Evolutionary conservation across 2,797 vertebrate genomes (phyloP).

Genomic region (Poeciliopsis turneri): DNA sequence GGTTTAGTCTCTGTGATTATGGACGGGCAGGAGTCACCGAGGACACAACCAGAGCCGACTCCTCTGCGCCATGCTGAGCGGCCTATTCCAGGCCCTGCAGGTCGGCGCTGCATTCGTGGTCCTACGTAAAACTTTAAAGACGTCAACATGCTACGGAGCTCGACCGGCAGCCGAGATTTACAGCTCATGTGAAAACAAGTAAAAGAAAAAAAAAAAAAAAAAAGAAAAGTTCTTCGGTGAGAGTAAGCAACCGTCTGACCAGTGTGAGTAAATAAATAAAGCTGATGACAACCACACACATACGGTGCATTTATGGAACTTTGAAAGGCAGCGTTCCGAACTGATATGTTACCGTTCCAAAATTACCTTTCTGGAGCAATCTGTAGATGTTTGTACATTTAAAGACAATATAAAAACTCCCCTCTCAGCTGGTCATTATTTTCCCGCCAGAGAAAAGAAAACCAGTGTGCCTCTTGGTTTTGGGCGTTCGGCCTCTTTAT

Average conservation of each 20-base stretch:
- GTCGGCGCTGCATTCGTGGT: conserved; percentile 9
- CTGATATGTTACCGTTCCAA: neutral
- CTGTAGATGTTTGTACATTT: neutral
- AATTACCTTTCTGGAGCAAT: neutral
- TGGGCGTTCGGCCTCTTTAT: conserved; percentile 40
- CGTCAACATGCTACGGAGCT: neutral
- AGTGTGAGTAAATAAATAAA: neutral
- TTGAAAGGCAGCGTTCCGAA: neutral
- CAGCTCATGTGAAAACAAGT: neutral
- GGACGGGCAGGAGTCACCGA: conserved; percentile 61
- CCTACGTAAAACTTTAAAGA: neutral
- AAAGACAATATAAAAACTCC: conserved; percentile 7
- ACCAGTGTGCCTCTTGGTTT: conserved; percentile 16
- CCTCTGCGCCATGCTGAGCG: neutral
- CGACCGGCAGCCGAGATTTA: neutral
- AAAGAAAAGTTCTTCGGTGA: neutral
- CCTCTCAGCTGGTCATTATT: conserved; percentile 25
- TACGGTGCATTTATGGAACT: neutral
- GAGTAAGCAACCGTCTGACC: neutral
- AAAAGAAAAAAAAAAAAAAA: too few species aligned
- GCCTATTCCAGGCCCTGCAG: conserved; percentile 3
- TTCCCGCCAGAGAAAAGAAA: conserved; percentile 17
- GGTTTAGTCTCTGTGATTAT: conserved; percentile 75
- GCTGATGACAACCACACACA: neutral
- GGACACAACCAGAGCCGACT: conserved; percentile 56